A percentile compares a stretch with the other conserved stretches of the same genome.
phyloP scores from a whole-genome alignment of 2,113 vertebrate species.

The Rana temporaria region DNA sequence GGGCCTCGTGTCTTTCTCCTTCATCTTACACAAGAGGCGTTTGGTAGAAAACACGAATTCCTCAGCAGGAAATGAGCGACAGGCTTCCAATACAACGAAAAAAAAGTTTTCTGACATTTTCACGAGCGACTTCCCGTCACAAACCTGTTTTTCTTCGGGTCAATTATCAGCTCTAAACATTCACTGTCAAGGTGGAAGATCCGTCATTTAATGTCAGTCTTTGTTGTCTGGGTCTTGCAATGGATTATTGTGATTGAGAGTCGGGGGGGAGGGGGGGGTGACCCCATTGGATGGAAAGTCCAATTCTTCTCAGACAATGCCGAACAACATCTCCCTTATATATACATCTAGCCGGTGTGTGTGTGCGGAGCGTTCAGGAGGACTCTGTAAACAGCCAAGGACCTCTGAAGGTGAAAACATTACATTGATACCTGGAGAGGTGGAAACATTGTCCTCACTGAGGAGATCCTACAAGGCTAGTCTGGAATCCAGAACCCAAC shows the following conservation, averaged over 20 bases:
- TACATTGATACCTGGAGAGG: no score
- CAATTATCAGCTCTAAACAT: not conserved
- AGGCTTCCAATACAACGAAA: not conserved
- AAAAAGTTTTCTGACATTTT: not conserved
- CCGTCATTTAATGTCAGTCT: not conserved
- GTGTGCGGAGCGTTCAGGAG: not conserved
- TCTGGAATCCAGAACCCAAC: no score
- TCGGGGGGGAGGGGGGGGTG: no score
- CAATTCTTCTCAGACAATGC: no score
- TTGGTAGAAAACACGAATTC: no score
- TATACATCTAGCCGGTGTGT: not conserved
- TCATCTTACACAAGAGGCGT: no score
- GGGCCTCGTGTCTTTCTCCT: slow-evolving; percentile 8
- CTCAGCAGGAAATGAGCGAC: not conserved
- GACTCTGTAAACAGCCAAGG: not conserved
- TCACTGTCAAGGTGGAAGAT: not conserved
- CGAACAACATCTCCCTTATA: not conserved
- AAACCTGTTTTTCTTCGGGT: not conserved
- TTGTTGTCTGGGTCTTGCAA: not conserved
- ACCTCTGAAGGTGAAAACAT: not conserved
- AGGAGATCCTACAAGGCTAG: no score
- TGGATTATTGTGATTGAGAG: not conserved
- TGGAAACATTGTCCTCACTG: no score
- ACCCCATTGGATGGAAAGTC: not conserved
- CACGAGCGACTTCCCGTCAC: not conserved